Percentiles rank a stretch among this genome's conserved stretches.
These are phyloP conservation scores for Phalloptychus januarius DNA, from an alignment of 2,797 vertebrate genomes.

Conservation along the genomic window DNA sequence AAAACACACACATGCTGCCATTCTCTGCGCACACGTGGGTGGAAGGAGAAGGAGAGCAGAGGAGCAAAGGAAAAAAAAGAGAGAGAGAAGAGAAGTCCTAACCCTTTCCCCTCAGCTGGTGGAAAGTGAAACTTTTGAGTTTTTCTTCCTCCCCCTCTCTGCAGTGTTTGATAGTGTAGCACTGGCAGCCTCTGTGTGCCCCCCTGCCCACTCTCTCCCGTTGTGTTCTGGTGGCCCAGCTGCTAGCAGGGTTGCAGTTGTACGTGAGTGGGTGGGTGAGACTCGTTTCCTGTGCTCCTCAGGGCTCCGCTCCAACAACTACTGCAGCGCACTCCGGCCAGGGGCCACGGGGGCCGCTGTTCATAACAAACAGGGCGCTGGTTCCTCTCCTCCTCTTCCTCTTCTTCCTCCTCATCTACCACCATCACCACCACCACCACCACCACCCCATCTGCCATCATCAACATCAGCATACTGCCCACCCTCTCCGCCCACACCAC, in stretches of 20 bases:
- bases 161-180: slow-evolving; percentile 73
- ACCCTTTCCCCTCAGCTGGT: slow-evolving; percentile 65
- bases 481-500: slow-evolving; percentile 70
- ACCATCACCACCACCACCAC: slow-evolving; percentile 47
- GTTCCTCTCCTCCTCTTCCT: slow-evolving; percentile 76
- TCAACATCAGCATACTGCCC: slow-evolving; percentile 65
- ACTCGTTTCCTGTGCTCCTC: slow-evolving; percentile 94
- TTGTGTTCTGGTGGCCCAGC: slow-evolving; percentile 79
- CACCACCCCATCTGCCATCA: slow-evolving; percentile 43
- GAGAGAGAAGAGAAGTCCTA: slow-evolving; percentile 74
- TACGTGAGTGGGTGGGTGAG: slow-evolving; percentile 88
- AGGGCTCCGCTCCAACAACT: slow-evolving; percentile 86
- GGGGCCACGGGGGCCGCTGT: slow-evolving; percentile 84
- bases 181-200: slow-evolving; percentile 79
- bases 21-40: slow-evolving; percentile 79
- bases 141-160: slow-evolving; percentile 77
- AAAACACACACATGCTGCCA: slow-evolving; percentile 61
- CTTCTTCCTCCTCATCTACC: slow-evolving; percentile 61
- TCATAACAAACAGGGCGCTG: slow-evolving; percentile 79
- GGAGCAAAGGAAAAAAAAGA: slow-evolving; percentile 71
- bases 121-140: slow-evolving; percentile 80
- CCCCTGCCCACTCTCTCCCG: slow-evolving; percentile 76
- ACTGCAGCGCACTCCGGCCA: slow-evolving; percentile 77
- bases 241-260: slow-evolving; percentile 83
- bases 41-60: slow-evolving; percentile 81